Conservation (phyloP, 2,797 vertebrate genomes). For the Fundulus diaphanus region DNA sequence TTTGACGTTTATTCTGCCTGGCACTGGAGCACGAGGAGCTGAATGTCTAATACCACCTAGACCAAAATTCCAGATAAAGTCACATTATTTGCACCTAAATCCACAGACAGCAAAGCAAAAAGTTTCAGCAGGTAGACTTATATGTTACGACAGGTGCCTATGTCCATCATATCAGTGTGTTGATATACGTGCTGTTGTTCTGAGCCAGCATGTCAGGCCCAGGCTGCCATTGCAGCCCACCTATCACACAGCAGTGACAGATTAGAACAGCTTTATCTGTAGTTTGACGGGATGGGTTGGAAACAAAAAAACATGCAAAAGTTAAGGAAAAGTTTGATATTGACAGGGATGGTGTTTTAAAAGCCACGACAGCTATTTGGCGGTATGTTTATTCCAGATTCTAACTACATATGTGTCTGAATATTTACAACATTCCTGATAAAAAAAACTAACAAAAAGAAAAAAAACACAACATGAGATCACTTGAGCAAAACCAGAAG, state of each 20-base stretch:
- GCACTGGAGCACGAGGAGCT: constrained; percentile 8
- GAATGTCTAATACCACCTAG: constrained; percentile 17
- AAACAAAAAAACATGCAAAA: constrained; percentile 17
- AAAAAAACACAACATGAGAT: too few relatives aligned
- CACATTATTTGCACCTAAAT: constrained; percentile 63
- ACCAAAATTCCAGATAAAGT: constrained; percentile 33
- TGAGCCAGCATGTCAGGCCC: constrained; percentile 67
- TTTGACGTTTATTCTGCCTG: constrained; percentile 23
- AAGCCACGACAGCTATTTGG: constrained; percentile 35
- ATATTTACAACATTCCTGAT: constrained; percentile 31
- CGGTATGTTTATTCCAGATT: constrained; percentile 20
- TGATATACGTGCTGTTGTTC: constrained; percentile 64
- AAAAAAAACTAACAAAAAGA: constrained; percentile 31
- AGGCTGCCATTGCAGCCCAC: constrained; percentile 40
- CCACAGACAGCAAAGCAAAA: constrained; percentile 43
- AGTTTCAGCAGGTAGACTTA: constrained; percentile 64
- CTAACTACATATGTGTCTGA: constrained; percentile 22
- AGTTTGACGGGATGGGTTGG: constrained; percentile 18
- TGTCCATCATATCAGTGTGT: constrained; percentile 75
- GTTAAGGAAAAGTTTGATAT: constrained; percentile 14
- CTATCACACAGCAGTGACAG: constrained; percentile 57
- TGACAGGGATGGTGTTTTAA: constrained; percentile 33
- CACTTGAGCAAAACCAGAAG: constrained; percentile 13
- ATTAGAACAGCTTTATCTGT: constrained; percentile 32
- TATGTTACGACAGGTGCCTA: constrained; percentile 78